A percentile compares a stretch with the other conserved stretches of the same genome.
phyloP scores from a whole-genome alignment of 2,113 vertebrate genomes.

The Oreamnos americanus region DNA sequence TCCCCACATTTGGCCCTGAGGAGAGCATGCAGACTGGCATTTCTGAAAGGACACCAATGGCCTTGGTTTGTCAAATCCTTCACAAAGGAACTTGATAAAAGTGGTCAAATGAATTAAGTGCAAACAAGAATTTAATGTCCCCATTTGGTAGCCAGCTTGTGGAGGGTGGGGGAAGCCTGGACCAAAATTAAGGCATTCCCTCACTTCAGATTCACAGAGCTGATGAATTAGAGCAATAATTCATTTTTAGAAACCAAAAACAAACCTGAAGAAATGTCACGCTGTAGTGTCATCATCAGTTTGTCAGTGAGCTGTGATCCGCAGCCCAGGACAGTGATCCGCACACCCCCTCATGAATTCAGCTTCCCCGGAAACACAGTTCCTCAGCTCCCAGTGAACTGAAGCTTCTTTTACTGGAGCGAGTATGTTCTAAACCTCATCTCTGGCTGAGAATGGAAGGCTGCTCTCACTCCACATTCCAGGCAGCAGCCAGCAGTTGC shows the following conservation, averaged over 20 bases:
- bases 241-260: neutral
- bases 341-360: neutral
- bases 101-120: neutral
- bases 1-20: neutral
- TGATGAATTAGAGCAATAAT: neutral
- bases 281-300: neutral
- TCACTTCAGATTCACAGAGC: neutral
- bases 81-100: neutral
- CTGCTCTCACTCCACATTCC: neutral
- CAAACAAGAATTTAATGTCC: neutral
- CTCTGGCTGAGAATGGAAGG: neutral
- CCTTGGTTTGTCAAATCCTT: neutral
- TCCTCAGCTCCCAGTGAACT: neutral
- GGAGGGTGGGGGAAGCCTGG: neutral
- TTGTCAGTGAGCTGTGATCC: neutral
- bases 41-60: neutral
- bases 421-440: neutral
- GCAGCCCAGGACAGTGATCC: neutral
- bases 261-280: neutral
- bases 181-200: neutral
- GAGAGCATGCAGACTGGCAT: neutral
- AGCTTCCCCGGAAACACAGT: accelerated
- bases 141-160: neutral
- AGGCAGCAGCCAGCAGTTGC: neutral
- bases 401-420: neutral